Base-by-base conservation (phyloP, 1,140 invertebrate species). In the Zaprionus camerounensis region DNA sequence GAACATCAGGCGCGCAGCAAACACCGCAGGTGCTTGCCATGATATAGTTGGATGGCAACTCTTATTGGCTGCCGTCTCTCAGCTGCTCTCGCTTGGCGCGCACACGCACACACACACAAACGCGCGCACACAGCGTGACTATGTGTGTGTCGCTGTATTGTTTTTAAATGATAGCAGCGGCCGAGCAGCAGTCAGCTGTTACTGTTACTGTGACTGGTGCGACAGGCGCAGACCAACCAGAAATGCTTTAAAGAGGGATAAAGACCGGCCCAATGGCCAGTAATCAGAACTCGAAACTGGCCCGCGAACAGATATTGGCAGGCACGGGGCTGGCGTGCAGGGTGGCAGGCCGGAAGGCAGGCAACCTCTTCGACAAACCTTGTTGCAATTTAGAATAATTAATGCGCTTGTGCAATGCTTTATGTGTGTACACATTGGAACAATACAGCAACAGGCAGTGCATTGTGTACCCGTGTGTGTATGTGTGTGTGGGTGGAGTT, bases 1-100 rank as follows among this genome's bases (percentile, higher is more conserved):
- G 80, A 74, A 36, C 63, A 92, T 26, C 73, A 92, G 91, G 91
- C 87, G 84, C 88, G 7, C 91, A 92, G 76, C 7, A 74, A n/a
- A 46, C 0, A 0, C 0, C 3, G 71, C 65, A 74, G 77, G 86
- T 84, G 84, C 66, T 76, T 73, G 87, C 82, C 76, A 86, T 92
- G 91, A 77, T 82, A 90, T 88, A 92, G 91, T 92, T 92, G 91
- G 91, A 90, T 92, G 91, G 82, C 78, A 82, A 83, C 84, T 88
- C 91, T 92, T 92, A 92, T 92, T 92, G 91, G 91, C 91, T 92
- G 91, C 80, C 82, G 73, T 77, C 80, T 83, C 81, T 81, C 81
- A 74, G 74, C 69, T 75, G 73, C 78, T 76, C 41, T 65, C 53
- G 71, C 64, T 75, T 78, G 76, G 71, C 78, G 69, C 70, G 75